phyloP scores from a whole-genome alignment of 1,140 invertebrate genomes.

The Papilio machaon region DNA sequence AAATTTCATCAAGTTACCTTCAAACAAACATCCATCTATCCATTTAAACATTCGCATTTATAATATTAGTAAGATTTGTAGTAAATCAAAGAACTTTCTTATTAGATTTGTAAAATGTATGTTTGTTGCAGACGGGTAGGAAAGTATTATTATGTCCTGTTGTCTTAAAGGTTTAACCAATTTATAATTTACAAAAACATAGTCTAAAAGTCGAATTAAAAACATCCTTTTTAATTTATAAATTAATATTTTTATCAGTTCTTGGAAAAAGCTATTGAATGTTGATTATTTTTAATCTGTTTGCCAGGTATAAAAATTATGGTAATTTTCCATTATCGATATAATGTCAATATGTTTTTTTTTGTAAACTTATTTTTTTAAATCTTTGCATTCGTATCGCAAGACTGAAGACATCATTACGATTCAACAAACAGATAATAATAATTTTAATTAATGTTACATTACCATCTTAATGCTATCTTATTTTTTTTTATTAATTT shows the following conservation, averaged over 20 bases:
- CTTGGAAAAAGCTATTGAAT: background rate
- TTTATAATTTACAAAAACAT: too few relatives aligned
- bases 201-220: too few relatives aligned
- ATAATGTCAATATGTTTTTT: background rate
- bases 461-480: background rate
- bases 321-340: slow-evolving; percentile 19
- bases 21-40: too few relatives aligned
- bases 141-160: too few relatives aligned
- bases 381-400: background rate
- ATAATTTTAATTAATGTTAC: slow-evolving; percentile 1
- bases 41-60: too few relatives aligned
- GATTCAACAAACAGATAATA: slow-evolving; percentile 19
- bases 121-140: too few relatives aligned
- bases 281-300: background rate
- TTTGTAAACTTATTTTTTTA: background rate
- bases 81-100: too few relatives aligned
- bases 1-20: too few relatives aligned
- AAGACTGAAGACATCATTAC: background rate
- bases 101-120: too few relatives aligned
- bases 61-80: too few relatives aligned
- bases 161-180: too few relatives aligned
- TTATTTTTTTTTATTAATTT: slow-evolving; percentile 6
- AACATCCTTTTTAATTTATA: too few relatives aligned
- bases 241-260: background rate
- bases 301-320: slow-evolving; percentile 2